A percentile compares a stretch with the other conserved stretches of the same genome.
Evolutionary conservation across 2,888 invertebrate species (phyloP).

Genomic region (Limenitis camilla): DNA sequence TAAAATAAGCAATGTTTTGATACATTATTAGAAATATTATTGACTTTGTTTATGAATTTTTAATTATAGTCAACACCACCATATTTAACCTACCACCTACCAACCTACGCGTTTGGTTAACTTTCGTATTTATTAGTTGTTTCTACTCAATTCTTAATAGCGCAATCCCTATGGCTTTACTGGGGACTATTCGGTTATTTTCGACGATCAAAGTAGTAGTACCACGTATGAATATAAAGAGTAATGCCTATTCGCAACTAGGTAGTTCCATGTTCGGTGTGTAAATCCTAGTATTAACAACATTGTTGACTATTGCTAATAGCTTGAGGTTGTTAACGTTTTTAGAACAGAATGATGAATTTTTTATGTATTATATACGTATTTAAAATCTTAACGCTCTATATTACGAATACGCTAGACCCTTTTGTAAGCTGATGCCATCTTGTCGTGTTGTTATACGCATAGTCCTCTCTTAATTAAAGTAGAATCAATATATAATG

Average conservation of each 20-base stretch:
- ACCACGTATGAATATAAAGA: constrained; percentile 30
- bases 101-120: no score
- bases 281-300: constrained; percentile 69
- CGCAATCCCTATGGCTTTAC: no score
- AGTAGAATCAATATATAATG: constrained; percentile 74
- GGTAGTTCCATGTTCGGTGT: constrained; percentile 64
- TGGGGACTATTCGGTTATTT: no score
- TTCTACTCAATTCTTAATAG: no score
- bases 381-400: constrained; percentile 51
- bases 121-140: no score
- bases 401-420: constrained; percentile 67
- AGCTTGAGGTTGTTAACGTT: constrained; percentile 75
- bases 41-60: no score
- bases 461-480: constrained; percentile 70
- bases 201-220: constrained; percentile 10
- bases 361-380: constrained; percentile 68
- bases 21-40: no score
- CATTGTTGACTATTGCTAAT: constrained; percentile 76
- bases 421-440: constrained; percentile 70
- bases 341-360: constrained; percentile 70
- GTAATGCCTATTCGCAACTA: constrained; percentile 49
- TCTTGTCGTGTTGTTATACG: constrained; percentile 66
- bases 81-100: no score
- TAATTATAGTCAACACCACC: no score
- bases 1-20: no score